A percentile compares a stretch with the other conserved stretches of the same genome.
Evolutionary conservation across 2,113 vertebrate species (phyloP).

Genomic region (Crotalus viridis): DNA sequence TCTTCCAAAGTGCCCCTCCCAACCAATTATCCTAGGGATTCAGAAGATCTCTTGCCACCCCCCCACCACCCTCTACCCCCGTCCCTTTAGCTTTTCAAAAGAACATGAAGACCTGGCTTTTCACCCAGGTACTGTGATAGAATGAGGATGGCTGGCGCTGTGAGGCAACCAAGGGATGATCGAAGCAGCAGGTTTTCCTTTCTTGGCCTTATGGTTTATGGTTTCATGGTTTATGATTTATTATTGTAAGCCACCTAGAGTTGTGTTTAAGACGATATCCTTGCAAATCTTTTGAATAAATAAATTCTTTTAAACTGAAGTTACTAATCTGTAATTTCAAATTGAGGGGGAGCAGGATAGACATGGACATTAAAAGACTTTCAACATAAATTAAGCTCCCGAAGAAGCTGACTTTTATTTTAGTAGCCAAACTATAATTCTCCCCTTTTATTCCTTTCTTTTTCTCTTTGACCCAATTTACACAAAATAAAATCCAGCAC

Average conservation of each 20-base stretch:
- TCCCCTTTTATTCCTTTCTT: neutral
- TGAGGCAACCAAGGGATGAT: neutral
- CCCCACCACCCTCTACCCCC: no score
- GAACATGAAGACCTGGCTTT: neutral
- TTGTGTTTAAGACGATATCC: neutral
- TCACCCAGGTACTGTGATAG: neutral
- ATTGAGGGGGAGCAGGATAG: neutral
- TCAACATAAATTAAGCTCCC: neutral
- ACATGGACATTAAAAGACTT: neutral
- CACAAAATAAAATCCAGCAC: neutral
- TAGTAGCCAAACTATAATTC: neutral
- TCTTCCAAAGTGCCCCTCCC: neutral
- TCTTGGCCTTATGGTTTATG: neutral
- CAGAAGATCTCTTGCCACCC: neutral
- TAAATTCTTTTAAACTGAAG: neutral
- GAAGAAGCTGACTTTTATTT: constrained; percentile 28
- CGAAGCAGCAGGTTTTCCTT: neutral
- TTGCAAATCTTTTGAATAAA: neutral
- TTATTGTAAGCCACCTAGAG: neutral
- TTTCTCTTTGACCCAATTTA: neutral
- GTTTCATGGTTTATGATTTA: neutral
- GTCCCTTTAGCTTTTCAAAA: no score
- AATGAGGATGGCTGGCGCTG: neutral
- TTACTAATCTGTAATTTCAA: neutral
- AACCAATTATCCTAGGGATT: neutral